Conservation (phyloP, 2,113 vertebrate genomes). For the Cephalopholis sonnerati region DNA sequence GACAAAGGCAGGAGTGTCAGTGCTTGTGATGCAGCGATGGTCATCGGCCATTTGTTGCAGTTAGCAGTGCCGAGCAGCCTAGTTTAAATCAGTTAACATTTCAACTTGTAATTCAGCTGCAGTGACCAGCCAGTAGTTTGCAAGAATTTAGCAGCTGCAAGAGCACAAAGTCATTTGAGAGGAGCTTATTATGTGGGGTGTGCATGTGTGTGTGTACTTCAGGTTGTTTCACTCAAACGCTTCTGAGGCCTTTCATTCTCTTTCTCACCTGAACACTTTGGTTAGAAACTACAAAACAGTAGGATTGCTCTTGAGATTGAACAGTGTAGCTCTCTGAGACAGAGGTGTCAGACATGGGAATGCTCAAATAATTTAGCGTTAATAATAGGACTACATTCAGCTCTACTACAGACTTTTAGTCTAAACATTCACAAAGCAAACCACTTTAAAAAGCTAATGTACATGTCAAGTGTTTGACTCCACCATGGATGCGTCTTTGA, state of each 20-base stretch:
- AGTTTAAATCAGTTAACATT: background rate
- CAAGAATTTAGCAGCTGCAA: background rate
- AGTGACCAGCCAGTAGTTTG: too few relatives aligned
- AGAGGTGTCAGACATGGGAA: background rate
- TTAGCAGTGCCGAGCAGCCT: background rate
- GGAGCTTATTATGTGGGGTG: background rate
- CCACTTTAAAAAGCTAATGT: constrained; percentile 35
- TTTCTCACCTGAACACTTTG: background rate
- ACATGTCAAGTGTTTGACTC: constrained; percentile 57
- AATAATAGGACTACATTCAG: constrained; percentile 8
- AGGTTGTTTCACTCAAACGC: background rate
- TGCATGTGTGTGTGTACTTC: background rate
- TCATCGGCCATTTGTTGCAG: too few relatives aligned
- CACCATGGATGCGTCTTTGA: constrained; percentile 38
- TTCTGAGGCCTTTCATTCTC: background rate
- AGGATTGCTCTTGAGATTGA: constrained; percentile 21
- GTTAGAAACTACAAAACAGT: background rate
- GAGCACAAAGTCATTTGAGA: constrained; percentile 7
- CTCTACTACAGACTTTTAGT: constrained; percentile 22
- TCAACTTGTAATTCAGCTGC: background rate
- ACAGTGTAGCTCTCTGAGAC: background rate
- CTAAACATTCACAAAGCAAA: constrained; percentile 17
- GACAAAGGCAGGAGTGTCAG: background rate
- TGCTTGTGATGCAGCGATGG: background rate
- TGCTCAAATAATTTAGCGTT: background rate